Evolutionary conservation across 2,888 invertebrate genomes (phyloP), one percentile per base, ranked within the genome.

Genomic region (Mongoloraphidia duomilia): DNA sequence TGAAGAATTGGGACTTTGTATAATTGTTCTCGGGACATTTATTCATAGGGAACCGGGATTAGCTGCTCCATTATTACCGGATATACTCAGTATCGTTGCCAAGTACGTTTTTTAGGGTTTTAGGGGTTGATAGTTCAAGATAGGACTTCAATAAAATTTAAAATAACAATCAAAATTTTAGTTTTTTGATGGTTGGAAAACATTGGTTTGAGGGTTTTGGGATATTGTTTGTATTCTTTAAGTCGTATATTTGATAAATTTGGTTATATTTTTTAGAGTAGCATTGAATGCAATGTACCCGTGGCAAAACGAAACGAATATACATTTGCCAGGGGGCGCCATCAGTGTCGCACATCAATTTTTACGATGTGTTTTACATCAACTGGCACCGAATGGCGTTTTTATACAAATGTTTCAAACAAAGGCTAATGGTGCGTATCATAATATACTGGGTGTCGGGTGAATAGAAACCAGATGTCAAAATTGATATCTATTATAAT

Each of bases 271-370:
- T 59, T 60, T 53, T 60, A 86, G 86, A 59, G 78, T 85, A 58
- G 84, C 87, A 2, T 75, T 84, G 53, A 79, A 83, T 56, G 82
- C 84, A 48, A 80, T 81, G 61, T 91, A 88, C 67, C 82, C 89
- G 26, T 93, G 92, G 92, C 91, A 93, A 69, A 81, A 77, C 53
- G 91, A 90, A 65, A 84, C 82, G 54, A 84, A 82, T 61, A 79
- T 90, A 39, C 89, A 95, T 54, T 74, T 96, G 55, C 94, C 97
- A 1, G 95, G 96, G 52, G 92, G 94, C 62, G 90, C 91, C 4
- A 84, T 91, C 54, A 93, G 92, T 63, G 94, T 97, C 34, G 96
- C 96, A 17, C 85, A 94, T 65, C 98, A 98, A 71, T 95, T 97
- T 71, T 74, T 98, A 52, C 80, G 98, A 57, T 97, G 96, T 64